phyloP scores from a whole-genome alignment of 2,113 vertebrate genomes.

The Cercocebus atys region DNA sequence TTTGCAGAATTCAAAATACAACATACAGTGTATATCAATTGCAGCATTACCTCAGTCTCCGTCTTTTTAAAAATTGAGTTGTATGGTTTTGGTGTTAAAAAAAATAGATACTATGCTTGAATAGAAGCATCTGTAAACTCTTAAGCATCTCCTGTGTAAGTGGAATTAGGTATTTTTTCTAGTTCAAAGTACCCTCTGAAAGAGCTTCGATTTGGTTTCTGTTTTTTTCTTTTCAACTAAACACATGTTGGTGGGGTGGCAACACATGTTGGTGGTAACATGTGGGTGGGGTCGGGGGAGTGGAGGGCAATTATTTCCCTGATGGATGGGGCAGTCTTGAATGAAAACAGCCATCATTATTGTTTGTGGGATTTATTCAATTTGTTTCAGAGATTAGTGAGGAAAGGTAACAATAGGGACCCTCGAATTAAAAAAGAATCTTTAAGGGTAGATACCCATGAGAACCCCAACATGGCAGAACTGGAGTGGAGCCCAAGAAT shows the following conservation, averaged over 20 bases:
- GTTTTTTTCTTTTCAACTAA: background rate
- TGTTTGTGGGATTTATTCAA: background rate
- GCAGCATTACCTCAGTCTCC: background rate
- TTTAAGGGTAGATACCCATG: background rate
- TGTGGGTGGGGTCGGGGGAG: background rate
- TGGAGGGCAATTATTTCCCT: background rate
- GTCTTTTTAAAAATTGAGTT: background rate
- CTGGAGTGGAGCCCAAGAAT: background rate
- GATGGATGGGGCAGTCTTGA: background rate
- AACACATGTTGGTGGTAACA: background rate
- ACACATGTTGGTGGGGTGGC: background rate
- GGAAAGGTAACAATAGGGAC: background rate
- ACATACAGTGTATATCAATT: background rate
- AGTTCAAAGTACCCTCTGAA: background rate
- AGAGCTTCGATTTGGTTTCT: slow-evolving; percentile 17
- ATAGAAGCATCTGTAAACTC: background rate
- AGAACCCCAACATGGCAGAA: background rate
- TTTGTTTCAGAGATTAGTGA: background rate
- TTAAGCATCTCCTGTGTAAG: background rate
- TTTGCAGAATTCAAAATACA: slow-evolving; percentile 33
- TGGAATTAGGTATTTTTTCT: background rate
- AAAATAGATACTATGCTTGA: background rate
- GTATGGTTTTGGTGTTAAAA: background rate
- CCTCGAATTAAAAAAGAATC: background rate
- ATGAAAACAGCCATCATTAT: background rate